A percentile compares a stretch with the other conserved stretches of the same genome.
These are phyloP conservation scores for Choloepus hoffmanni DNA, from an alignment of 2,113 vertebrate genomes.

Conservation along the genomic window DNA sequence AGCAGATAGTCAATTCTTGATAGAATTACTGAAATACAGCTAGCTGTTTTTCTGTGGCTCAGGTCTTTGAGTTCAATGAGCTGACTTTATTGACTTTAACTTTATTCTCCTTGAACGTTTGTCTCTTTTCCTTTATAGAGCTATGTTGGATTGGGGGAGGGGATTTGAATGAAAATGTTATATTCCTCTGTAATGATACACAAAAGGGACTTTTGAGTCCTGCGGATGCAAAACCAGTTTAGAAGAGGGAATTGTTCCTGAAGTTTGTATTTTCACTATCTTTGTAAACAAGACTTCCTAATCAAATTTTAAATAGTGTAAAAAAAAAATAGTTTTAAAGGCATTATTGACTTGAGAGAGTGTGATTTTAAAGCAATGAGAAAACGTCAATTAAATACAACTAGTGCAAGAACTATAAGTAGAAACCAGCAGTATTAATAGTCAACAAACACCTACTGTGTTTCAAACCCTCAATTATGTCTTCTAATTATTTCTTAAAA, in stretches of 20 bases:
- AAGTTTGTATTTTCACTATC: background rate
- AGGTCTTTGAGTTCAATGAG: conserved; percentile 80
- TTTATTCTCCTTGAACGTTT: conserved; percentile 78
- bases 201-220: background rate
- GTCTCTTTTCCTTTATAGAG: conserved; percentile 37
- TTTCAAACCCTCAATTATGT: background rate
- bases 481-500: conserved; percentile 5
- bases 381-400: background rate
- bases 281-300: background rate
- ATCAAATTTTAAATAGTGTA: background rate
- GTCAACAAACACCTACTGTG: background rate
- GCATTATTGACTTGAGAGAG: background rate
- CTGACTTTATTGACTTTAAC: conserved; percentile 86
- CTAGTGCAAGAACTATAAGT: background rate
- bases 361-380: background rate
- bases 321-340: background rate
- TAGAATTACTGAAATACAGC: conserved; percentile 83
- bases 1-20: conserved; percentile 86
- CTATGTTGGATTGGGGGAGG: background rate
- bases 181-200: background rate
- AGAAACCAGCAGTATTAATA: background rate
- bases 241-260: background rate
- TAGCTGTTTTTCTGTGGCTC: conserved; percentile 78
- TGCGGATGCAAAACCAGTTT: background rate
- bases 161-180: background rate